Conservation (phyloP, 2,888 invertebrate genomes). For the Drosophila barbarae region DNA sequence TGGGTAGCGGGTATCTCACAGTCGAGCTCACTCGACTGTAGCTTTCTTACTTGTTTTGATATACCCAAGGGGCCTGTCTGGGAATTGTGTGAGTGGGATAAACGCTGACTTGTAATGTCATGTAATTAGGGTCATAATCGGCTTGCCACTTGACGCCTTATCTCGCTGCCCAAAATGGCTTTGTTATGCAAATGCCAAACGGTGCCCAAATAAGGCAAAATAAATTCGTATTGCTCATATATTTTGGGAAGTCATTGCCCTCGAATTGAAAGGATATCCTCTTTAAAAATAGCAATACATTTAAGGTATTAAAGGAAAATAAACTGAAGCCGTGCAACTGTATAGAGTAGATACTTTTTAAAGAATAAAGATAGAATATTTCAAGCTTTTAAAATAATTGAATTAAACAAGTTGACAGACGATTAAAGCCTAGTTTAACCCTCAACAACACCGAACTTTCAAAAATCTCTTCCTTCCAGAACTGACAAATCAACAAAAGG, state of each 20-base stretch:
- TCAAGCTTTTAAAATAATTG: neutral
- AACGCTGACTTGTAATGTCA: conserved; percentile 72
- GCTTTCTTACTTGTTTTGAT: no score
- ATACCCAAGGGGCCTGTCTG: conserved; percentile 12
- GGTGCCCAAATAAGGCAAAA: conserved; percentile 1
- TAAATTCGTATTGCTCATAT: conserved; percentile 1
- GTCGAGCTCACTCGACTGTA: no score
- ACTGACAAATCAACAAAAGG: conserved; percentile 10
- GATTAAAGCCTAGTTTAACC: neutral
- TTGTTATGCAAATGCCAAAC: conserved; percentile 68
- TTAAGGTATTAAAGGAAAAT: neutral
- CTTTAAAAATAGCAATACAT: neutral
- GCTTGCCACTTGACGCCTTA: conserved; percentile 68
- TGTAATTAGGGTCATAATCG: conserved; percentile 79
- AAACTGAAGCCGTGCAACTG: no score
- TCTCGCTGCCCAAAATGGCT: conserved; percentile 53
- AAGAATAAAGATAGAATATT: neutral
- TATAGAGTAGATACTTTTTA: no score
- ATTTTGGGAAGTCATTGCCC: neutral
- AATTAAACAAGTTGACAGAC: neutral
- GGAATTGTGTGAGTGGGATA: conserved; percentile 54
- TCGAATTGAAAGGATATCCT: neutral
- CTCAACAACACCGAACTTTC: neutral
- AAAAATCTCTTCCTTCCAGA: neutral
- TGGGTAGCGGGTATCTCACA: no score